A percentile compares a stretch with the other conserved stretches of the same genome.
phyloP scores from a whole-genome alignment of 2,113 vertebrate species.

The Struthidea cinerea region DNA sequence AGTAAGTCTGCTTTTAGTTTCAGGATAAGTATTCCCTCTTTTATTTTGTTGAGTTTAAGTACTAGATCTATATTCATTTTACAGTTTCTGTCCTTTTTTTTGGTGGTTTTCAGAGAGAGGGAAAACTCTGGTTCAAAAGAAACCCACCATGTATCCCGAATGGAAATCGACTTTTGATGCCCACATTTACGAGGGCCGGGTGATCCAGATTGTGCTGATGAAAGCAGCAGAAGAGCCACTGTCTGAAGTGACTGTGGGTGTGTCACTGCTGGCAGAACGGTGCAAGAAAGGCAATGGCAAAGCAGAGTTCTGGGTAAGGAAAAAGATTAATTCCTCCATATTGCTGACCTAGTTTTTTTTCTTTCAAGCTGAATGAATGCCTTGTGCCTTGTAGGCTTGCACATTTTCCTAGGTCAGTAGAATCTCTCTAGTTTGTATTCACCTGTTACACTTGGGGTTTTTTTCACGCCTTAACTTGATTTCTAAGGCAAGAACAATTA shows the following conservation, averaged over 20 bases:
- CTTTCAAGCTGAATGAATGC: background rate
- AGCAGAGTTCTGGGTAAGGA: slow-evolving; percentile 93
- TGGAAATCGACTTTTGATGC: slow-evolving; percentile 94
- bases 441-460: background rate
- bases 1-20: background rate
- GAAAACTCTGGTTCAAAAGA: slow-evolving; percentile 92
- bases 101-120: slow-evolving; percentile 83
- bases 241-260: slow-evolving; percentile 92
- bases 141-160: slow-evolving; percentile 96
- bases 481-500: background rate
- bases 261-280: slow-evolving; percentile 89
- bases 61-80: background rate
- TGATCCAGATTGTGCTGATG: slow-evolving; percentile 96
- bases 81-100: background rate
- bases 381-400: background rate
- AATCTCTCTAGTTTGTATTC: background rate
- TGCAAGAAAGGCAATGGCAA: slow-evolving; percentile 95
- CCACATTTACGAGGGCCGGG: slow-evolving; percentile 94
- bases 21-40: background rate
- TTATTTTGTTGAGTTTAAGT: background rate
- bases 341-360: background rate
- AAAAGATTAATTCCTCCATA: background rate
- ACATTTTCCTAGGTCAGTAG: background rate
- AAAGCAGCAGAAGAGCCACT: slow-evolving; percentile 87
- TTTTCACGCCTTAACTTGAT: background rate